Base-by-base conservation (phyloP, 2,888 invertebrate species). In the Mesorhabditis belari region DNA sequence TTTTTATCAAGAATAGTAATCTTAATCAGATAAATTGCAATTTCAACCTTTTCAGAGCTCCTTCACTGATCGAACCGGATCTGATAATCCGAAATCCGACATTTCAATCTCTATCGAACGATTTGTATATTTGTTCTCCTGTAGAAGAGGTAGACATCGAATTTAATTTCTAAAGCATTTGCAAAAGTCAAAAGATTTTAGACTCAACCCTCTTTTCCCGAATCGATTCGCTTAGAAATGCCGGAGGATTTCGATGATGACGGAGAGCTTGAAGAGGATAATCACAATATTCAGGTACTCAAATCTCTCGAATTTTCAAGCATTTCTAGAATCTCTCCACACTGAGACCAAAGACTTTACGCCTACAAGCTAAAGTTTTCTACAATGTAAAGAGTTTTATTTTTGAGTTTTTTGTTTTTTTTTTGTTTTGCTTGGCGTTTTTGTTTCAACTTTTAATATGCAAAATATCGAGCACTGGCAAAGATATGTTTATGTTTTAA, bases 51-150 rank as follows among this genome's bases (percentile, higher is more conserved):
- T 35, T 17, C 1, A 35, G 44, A 35, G 44, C 44, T 35, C 12
- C 21, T 5, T 26, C 23, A 12, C 25, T 26, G 44, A n/a, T 57
- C 24, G 44, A 53, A 12, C 68, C 69, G 23, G 70, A 72, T 21
- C 53, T 73, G 23, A 54, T 70, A 26, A 65, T 73, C 29, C 60
- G 61, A 49, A 71, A 74, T 57, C 76, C 77, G 49, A 63, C 68
- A 19, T 69, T 69, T 50, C 69, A 68, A 52, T 69, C 71, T 6
- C 51, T 73, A 9, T 70, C 73, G 4, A 66, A 65, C 50, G 70
- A 71, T 21, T 61, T 61, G 19, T 51, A 58, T 35, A 57, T 55
- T 21, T 63, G 61, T 52, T 65, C 68, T 2, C 68, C 62, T 5
- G 66, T 65, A 19, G 68, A 65, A 44, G 66, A 65, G 58, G 29